Evolutionary conservation across 2,888 invertebrate genomes (phyloP).

Genomic region (Ormyrus rosae): DNA sequence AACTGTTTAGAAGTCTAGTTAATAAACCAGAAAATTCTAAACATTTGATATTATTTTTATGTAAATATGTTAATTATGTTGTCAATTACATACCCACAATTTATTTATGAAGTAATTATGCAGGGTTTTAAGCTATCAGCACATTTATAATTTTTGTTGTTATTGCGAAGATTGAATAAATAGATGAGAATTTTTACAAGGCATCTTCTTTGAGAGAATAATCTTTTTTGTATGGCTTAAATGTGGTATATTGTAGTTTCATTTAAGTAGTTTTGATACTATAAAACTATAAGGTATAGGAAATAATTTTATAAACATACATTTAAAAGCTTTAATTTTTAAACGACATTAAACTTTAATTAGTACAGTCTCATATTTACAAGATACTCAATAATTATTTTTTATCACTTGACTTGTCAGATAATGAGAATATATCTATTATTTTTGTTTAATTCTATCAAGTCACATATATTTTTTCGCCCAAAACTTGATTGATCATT

Average conservation of each 20-base stretch:
- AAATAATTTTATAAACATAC: slow-evolving; percentile 59
- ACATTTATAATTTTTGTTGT: slow-evolving; percentile 50
- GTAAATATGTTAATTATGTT: slow-evolving; percentile 51
- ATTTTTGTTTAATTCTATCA: slow-evolving; percentile 48
- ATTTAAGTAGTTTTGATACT: slow-evolving; percentile 10
- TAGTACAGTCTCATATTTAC: slow-evolving; percentile 71
- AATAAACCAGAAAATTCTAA: slow-evolving; percentile 28
- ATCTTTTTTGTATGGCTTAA: slow-evolving; percentile 39
- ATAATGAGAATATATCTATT: slow-evolving; percentile 50
- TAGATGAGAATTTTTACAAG: slow-evolving; percentile 15
- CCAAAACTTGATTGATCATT: slow-evolving; percentile 46
- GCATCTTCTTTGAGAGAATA: slow-evolving; percentile 16
- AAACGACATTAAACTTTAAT: slow-evolving; percentile 72
- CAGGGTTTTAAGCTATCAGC: slow-evolving; percentile 33
- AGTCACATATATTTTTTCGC: slow-evolving; percentile 46
- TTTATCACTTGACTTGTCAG: slow-evolving; percentile 54
- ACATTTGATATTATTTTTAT: slow-evolving; percentile 50
- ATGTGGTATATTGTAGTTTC: slow-evolving; percentile 22
- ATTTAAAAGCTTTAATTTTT: slow-evolving; percentile 73
- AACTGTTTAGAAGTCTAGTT: not conserved
- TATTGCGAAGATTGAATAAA: slow-evolving; percentile 50
- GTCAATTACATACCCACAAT: slow-evolving; percentile 46
- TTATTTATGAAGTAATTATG: slow-evolving; percentile 34
- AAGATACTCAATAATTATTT: slow-evolving; percentile 65
- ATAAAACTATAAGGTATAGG: slow-evolving; percentile 32